Base-by-base conservation (phyloP, 2,113 vertebrate genomes). In the Etheostoma cragini region DNA sequence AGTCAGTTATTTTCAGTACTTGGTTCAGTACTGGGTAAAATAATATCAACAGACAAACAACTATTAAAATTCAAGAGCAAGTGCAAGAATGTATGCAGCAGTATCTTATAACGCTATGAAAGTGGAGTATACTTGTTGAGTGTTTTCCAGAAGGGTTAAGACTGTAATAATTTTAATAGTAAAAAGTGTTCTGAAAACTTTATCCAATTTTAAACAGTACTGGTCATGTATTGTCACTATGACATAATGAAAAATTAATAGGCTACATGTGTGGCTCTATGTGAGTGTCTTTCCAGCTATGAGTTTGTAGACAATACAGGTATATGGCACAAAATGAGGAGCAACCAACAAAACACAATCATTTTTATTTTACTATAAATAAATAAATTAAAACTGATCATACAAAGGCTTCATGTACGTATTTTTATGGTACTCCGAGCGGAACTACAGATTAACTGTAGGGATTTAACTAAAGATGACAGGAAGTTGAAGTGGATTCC, bases 111-210 rank as follows among this genome's bases (percentile, higher is more conserved):
- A 52, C 45, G 4, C 10, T 62, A 30, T 61, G 45, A 50, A 50
- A 50, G 33, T 61, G 26, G 2, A 33, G 58, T 21, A 19, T 38
- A 52, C 15, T 42, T 63, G 49, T 21, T 11, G 42, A 47, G 8
- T 38, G 47, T 30, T 56, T 63, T 24, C 26, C 13, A 38, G 19
- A 72, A 73, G 17, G 14, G 49, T 45, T 47, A 15, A 19, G 6
- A 30, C n/a, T 45, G 30, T 30, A 62, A 24, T 52, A 30, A 30
- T 45, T n/a, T n/a, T 52, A 24, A 24, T 16, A 33, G 5, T 45
- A 65, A 53, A 63, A 57, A 19, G 33, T 42, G 21, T 75, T n/a
- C 42, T 38, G 11, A 7, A 3, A 64, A 21, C 60, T 79, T 64
- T 10, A 64, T 49, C 6, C 64, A 64, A 79, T 57, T 2, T 54